Conservation (phyloP, 92 coral and sea anemone genomes). For the Porites cylindrica region DNA sequence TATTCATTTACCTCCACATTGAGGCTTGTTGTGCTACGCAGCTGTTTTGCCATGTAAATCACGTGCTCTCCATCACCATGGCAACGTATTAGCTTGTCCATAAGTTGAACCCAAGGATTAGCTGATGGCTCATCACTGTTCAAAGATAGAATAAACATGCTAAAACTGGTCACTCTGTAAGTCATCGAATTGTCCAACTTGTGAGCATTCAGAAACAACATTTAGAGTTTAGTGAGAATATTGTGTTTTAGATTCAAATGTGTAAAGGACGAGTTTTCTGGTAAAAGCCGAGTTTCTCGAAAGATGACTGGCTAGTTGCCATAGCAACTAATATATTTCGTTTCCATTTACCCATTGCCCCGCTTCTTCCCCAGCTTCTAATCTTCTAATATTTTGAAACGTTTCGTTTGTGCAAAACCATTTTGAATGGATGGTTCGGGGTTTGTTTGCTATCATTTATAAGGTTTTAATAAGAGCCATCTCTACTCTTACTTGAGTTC, state of each 20-base stretch:
- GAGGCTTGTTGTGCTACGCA: conserved; percentile 65
- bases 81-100: conserved; percentile 67
- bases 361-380: too few species aligned
- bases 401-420: not conserved
- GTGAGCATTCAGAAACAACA: not conserved
- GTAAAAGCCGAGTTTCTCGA: too few species aligned
- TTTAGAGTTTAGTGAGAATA: not conserved
- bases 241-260: too few species aligned
- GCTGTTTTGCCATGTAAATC: conserved; percentile 67
- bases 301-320: too few species aligned
- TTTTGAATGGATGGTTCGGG: not conserved
- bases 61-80: conserved; percentile 81
- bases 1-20: conserved; percentile 69
- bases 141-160: not conserved
- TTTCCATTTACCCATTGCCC: too few species aligned
- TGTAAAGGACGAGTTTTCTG: too few species aligned
- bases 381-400: too few species aligned
- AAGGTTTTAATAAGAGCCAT: not conserved
- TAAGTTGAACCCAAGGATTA: conserved; percentile 89
- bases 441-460: too few species aligned
- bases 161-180: not conserved
- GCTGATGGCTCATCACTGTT: conserved; percentile 76
- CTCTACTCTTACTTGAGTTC: conserved; percentile 73
- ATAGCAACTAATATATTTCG: too few species aligned
- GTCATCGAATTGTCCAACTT: too few species aligned